Conservation (phyloP, 2,113 vertebrate genomes). For the Alaudala cheleensis region DNA sequence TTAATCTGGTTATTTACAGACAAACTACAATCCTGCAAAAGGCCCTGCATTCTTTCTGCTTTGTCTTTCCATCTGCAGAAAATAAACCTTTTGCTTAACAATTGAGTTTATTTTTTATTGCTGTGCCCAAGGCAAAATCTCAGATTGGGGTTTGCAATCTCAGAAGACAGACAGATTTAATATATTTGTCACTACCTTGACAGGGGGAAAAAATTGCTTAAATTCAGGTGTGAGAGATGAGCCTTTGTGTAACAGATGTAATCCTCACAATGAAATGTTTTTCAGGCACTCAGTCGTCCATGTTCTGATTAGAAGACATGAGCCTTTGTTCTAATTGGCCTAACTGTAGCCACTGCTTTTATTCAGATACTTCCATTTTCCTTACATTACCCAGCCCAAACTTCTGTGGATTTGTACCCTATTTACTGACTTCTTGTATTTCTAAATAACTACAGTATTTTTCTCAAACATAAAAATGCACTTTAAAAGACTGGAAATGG, state of each 20-base stretch:
- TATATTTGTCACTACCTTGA: constrained; percentile 74
- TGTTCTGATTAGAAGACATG: background rate
- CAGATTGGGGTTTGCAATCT: constrained; percentile 66
- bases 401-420: background rate
- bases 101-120: constrained; percentile 70
- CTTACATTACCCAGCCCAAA: constrained; percentile 10
- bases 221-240: constrained; percentile 56
- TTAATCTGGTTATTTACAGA: background rate
- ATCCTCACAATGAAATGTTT: background rate
- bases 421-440: background rate
- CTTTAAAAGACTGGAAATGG: constrained; percentile 24
- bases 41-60: background rate
- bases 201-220: constrained; percentile 59
- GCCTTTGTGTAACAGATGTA: constrained; percentile 48
- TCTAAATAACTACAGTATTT: constrained; percentile 19
- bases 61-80: constrained; percentile 21
- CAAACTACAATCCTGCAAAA: background rate
- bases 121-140: constrained; percentile 67
- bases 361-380: background rate
- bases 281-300: background rate
- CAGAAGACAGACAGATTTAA: constrained; percentile 75
- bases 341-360: background rate
- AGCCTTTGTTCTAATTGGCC: background rate
- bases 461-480: background rate
- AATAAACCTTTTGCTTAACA: constrained; percentile 44